Conservation (phyloP, 2,888 invertebrate species). For the Synanthedon tipuliformis region DNA sequence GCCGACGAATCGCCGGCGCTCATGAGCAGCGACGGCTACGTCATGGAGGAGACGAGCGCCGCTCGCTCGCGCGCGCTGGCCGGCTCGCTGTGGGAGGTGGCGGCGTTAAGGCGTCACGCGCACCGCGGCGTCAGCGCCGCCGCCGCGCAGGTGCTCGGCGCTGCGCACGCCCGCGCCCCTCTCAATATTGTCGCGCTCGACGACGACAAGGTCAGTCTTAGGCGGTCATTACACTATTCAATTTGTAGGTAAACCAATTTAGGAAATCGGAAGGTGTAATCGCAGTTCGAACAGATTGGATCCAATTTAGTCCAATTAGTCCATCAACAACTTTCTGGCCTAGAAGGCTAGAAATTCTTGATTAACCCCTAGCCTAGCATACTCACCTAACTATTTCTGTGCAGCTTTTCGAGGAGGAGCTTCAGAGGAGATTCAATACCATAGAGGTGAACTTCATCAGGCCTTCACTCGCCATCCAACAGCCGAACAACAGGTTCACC, state of each 20-base stretch:
- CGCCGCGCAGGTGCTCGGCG: slow-evolving; percentile 70
- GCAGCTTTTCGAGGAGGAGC: slow-evolving; percentile 82
- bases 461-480: slow-evolving; percentile 41
- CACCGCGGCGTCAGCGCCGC: slow-evolving; percentile 77
- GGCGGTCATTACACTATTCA: too few species aligned
- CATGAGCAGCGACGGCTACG: slow-evolving; percentile 82
- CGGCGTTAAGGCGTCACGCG: slow-evolving; percentile 69
- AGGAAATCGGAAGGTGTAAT: too few species aligned
- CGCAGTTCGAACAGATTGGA: too few species aligned
- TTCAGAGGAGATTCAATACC: slow-evolving; percentile 79
- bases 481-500: too few species aligned
- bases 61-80: slow-evolving; percentile 82
- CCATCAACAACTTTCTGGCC: too few species aligned
- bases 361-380: not conserved
- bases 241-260: too few species aligned
- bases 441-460: slow-evolving; percentile 82
- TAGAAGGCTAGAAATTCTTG: not conserved
- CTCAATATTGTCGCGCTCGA: slow-evolving; percentile 7
- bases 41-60: slow-evolving; percentile 85
- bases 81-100: slow-evolving; percentile 94
- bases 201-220: slow-evolving; percentile 9
- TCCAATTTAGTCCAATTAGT: too few species aligned
- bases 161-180: slow-evolving; percentile 7
- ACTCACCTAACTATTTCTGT: slow-evolving; percentile 4
- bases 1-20: slow-evolving; percentile 43